A percentile compares a stretch with the other conserved stretches of the same genome.
These are phyloP conservation scores for Perca flavescens DNA, from an alignment of 2,113 vertebrate genomes.

Conservation along the genomic window DNA sequence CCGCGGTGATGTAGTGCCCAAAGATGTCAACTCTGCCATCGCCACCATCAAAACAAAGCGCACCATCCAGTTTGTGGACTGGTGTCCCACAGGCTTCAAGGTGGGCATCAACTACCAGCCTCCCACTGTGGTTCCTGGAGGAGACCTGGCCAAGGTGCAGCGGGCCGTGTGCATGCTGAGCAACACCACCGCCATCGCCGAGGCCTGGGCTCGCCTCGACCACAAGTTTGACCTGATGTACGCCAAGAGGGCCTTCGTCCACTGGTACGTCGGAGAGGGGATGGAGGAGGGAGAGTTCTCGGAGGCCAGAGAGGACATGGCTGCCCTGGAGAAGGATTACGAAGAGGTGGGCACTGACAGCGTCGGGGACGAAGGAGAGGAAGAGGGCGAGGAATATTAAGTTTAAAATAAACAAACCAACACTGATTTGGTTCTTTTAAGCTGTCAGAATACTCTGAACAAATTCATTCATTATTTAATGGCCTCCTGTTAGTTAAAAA, in stretches of 20 bases:
- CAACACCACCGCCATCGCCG: conserved; percentile 89
- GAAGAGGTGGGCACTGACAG: conserved; percentile 87
- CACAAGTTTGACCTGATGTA: conserved; percentile 93
- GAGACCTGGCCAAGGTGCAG: conserved; percentile 89
- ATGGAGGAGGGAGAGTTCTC: conserved; percentile 94
- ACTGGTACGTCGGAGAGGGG: conserved; percentile 92
- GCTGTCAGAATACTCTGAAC: neutral
- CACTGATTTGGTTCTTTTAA: neutral
- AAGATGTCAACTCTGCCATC: conserved; percentile 89
- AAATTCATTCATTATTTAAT: neutral
- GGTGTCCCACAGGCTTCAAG: conserved; percentile 85
- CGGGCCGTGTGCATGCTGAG: conserved; percentile 91
- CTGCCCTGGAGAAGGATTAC: conserved; percentile 90
- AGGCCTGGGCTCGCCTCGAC: conserved; percentile 90
- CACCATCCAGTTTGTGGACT: conserved; percentile 83
- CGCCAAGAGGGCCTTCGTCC: conserved; percentile 90
- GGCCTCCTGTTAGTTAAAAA: neutral
- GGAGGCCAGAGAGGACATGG: conserved; percentile 90
- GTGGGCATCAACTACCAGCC: conserved; percentile 88
- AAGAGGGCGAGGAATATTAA: conserved; percentile 78
- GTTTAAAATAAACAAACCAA: neutral
- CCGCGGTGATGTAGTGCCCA: conserved; percentile 88
- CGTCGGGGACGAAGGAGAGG: conserved; percentile 72
- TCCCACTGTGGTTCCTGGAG: conserved; percentile 88
- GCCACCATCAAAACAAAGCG: conserved; percentile 89